Evolutionary conservation across 1,140 invertebrate genomes (phyloP), one percentile per base, ranked within the genome.

Genomic region (Meloidogyne hapla): DNA sequence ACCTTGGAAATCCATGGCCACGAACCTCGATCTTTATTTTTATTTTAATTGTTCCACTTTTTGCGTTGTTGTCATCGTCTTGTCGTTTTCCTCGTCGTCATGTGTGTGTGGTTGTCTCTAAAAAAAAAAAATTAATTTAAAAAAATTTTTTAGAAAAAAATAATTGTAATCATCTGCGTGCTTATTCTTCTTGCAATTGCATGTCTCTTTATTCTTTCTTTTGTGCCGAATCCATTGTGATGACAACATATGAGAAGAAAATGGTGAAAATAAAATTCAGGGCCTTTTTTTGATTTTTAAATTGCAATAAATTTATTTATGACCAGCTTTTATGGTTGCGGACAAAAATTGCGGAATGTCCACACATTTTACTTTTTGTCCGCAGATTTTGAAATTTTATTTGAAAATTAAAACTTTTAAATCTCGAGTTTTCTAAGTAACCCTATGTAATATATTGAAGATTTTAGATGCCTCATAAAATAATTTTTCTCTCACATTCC

Each of bases 101-200:
- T 38, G 0, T 10, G 9, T 42, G 2, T 42, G 9, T 10, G 18
- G 48, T n/a, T 56, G 18, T n/a, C 18, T 21, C n/a, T n/a, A 56
- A 56, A 56, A 56, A n/a, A 8, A 5, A n/a, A 56, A 56, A 8
- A n/a, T 21, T n/a, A 56, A n/a, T 56, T 56, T 56, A n/a, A n/a
- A 56, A 56, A 56, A 18, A 26, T 23, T 64, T 91, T 92, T 90
- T 92, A 96, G 94, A 97, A 97, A 93, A 96, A 96, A 91, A 96
- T 96, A 88, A 95, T 96, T 93, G 96, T 97, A 91, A 91, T 96
- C 90, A 93, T 96, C 89, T 96, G 94, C 90, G 91, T 97, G 89
- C 91, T 93, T 84, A 91, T 96, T 88, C 91, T 96, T 88, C 92
- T 92, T 87, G 90, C 94, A 86, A 91, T 95, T 87, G 89, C 93